These are phyloP conservation scores for Nyctibius bracteatus DNA, from an alignment of 2,113 vertebrate species.

Conservation along the genomic window DNA sequence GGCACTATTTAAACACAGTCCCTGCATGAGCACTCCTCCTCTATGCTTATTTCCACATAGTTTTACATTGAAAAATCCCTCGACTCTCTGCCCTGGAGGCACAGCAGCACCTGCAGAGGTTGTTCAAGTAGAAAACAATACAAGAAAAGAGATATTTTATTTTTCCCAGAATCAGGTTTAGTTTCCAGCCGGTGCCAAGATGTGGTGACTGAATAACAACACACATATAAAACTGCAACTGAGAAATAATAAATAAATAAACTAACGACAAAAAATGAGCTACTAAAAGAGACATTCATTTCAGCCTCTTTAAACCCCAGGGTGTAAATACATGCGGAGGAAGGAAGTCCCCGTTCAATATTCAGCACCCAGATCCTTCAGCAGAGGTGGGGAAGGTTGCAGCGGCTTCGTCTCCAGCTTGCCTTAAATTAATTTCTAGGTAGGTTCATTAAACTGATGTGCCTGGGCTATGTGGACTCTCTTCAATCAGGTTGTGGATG, in stretches of 20 bases:
- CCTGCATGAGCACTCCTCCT: neutral
- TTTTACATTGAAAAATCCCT: neutral
- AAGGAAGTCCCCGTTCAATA: neutral
- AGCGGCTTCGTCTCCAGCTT: accelerated
- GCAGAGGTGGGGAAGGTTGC: neutral
- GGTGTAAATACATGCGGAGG: accelerated
- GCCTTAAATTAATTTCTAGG: neutral
- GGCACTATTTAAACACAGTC: neutral
- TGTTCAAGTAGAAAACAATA: neutral
- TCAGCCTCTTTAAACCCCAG: neutral
- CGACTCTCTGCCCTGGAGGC: neutral
- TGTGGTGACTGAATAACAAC: neutral
- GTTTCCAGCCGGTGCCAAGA: neutral
- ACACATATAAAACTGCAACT: neutral
- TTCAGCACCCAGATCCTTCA: neutral
- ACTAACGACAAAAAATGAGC: neutral
- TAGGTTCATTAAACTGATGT: neutral
- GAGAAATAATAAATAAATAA: neutral
- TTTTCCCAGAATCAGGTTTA: neutral
- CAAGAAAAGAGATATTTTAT: neutral
- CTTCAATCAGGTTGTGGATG: neutral
- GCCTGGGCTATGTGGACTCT: neutral
- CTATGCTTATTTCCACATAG: neutral
- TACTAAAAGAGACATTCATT: neutral
- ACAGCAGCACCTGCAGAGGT: neutral